Conservation (phyloP, 1,140 invertebrate genomes). For the Tetragnatha versicolor region DNA sequence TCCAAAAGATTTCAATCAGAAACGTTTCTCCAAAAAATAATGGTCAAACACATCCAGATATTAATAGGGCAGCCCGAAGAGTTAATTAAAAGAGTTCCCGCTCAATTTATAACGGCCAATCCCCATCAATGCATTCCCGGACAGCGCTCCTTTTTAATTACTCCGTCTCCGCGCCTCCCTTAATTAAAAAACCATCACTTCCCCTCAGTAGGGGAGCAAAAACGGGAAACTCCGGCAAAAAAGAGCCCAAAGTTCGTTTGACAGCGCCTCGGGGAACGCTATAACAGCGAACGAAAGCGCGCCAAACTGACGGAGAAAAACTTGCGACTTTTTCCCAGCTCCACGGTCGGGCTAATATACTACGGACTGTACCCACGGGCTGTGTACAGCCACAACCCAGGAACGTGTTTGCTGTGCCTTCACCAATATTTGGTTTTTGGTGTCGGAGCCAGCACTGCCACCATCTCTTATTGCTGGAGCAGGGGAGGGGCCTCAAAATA, state of each 20-base stretch:
- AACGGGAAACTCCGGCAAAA: not conserved
- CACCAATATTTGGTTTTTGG: slow-evolving; percentile 56
- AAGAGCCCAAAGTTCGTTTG: slow-evolving; percentile 41
- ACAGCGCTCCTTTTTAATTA: slow-evolving; percentile 48
- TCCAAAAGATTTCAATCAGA: too few relatives aligned
- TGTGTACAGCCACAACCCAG: slow-evolving; percentile 55
- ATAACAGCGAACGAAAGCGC: slow-evolving; percentile 49
- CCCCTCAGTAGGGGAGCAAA: not conserved
- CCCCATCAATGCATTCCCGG: not conserved
- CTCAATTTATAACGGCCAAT: too few relatives aligned
- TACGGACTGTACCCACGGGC: slow-evolving; percentile 40
- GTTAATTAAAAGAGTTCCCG: too few relatives aligned
- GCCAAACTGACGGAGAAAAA: slow-evolving; percentile 44
- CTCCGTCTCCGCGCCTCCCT: slow-evolving; percentile 37
- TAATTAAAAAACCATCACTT: slow-evolving; percentile 56
- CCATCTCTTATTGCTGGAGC: slow-evolving; percentile 39
- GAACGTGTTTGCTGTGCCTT: slow-evolving; percentile 51
- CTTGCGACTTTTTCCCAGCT: slow-evolving; percentile 32
- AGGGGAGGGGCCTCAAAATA: slow-evolving; percentile 13
- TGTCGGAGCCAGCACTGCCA: slow-evolving; percentile 40
- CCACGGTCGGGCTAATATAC: slow-evolving; percentile 53
- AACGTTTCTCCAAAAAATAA: too few relatives aligned
- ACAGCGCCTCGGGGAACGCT: slow-evolving; percentile 32
- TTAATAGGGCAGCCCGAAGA: too few relatives aligned
- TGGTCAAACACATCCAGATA: too few relatives aligned